Percentiles rank a stretch among this genome's conserved stretches.
Conservation (phyloP, 2,797 vertebrate genomes). For the Phataginus tetradactyla region DNA sequence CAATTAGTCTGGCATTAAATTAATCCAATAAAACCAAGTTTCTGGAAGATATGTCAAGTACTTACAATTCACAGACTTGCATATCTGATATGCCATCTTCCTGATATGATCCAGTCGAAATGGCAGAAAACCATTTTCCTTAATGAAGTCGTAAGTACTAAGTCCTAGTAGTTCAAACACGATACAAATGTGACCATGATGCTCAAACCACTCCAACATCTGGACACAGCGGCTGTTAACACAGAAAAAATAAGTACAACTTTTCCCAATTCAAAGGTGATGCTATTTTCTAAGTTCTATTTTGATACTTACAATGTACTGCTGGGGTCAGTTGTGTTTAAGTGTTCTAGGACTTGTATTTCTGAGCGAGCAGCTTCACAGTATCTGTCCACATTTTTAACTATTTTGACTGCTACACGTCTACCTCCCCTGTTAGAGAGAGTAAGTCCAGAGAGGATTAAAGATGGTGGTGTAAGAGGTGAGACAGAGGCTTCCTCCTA, state of each 20-base stretch:
- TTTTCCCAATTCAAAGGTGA: background rate
- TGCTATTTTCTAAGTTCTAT: background rate
- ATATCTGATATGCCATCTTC: conserved; percentile 93
- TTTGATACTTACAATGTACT: conserved; percentile 88
- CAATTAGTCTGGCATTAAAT: background rate
- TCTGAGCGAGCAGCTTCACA: conserved; percentile 92
- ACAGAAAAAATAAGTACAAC: conserved; percentile 5
- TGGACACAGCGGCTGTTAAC: conserved; percentile 90
- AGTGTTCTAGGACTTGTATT: conserved; percentile 91
- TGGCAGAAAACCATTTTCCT: conserved; percentile 94
- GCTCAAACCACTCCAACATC: conserved; percentile 95
- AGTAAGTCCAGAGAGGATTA: no score
- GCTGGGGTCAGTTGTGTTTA: conserved; percentile 89
- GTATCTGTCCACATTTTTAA: conserved; percentile 93
- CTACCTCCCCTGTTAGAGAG: conserved; percentile 74
- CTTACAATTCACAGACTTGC: conserved; percentile 93
- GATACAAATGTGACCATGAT: conserved; percentile 93
- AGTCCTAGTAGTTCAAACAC: conserved; percentile 94
- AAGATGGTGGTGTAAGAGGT: no score
- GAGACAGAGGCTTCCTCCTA: no score
- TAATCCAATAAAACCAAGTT: background rate
- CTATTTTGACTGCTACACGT: conserved; percentile 93
- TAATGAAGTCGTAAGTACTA: conserved; percentile 95
- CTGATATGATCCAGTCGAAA: conserved; percentile 92
- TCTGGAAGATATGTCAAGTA: background rate